phyloP scores from a whole-genome alignment of 1,140 invertebrate genomes.

The Tetranychus urticae region DNA sequence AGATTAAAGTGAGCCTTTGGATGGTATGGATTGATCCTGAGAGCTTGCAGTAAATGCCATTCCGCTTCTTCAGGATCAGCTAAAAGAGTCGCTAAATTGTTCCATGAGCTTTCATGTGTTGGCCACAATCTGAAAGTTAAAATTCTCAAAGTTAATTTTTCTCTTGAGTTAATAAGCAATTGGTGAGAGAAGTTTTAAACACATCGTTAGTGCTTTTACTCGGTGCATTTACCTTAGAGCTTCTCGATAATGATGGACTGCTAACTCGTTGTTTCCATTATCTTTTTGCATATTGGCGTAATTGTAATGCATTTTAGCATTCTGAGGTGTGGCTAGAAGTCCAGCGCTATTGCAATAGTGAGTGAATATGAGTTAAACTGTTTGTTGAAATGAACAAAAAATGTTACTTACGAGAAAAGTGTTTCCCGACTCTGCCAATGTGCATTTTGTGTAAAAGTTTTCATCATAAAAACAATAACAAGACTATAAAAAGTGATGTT shows the following conservation, averaged over 20 bases:
- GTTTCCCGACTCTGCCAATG: slow-evolving; percentile 54
- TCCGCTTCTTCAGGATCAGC: slow-evolving; percentile 31
- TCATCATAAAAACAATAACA: slow-evolving; percentile 32
- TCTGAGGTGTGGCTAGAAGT: slow-evolving; percentile 46
- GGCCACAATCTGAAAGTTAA: slow-evolving; percentile 42
- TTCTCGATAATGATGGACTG: slow-evolving; percentile 49
- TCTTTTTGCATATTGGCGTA: slow-evolving; percentile 65
- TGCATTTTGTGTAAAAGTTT: slow-evolving; percentile 40
- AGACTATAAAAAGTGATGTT: slow-evolving; percentile 23
- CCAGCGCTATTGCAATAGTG: slow-evolving; percentile 35
- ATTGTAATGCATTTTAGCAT: slow-evolving; percentile 77
- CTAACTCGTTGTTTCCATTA: slow-evolving; percentile 34
- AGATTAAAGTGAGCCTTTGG: slow-evolving; percentile 65
- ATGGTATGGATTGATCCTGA: slow-evolving; percentile 44
- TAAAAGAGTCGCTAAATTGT: slow-evolving; percentile 60
- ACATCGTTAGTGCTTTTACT: no score
- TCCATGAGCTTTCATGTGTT: slow-evolving; percentile 59
- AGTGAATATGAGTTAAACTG: neutral
- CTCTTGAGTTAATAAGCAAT: neutral
- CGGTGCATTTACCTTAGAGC: slow-evolving; percentile 41
- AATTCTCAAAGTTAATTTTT: neutral
- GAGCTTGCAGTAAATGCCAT: slow-evolving; percentile 44
- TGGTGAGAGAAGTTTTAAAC: neutral
- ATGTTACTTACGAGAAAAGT: slow-evolving; percentile 19
- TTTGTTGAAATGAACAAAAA: no score